Evolutionary conservation across 2,888 invertebrate genomes (phyloP).

Genomic region (Sinohyriopsis cumingii): DNA sequence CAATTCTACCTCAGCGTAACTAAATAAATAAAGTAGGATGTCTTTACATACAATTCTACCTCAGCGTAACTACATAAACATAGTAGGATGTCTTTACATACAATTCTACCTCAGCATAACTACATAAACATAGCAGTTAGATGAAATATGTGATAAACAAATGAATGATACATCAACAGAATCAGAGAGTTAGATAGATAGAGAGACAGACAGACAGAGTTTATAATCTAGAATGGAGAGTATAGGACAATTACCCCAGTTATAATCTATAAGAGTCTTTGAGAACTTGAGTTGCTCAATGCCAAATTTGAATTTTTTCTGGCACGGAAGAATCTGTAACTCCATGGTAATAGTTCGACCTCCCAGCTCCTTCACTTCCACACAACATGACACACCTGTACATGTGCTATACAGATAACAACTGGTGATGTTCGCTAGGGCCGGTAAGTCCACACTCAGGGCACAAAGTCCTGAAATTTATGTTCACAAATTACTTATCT

Average conservation of each 20-base stretch:
- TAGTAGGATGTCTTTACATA: too few relatives aligned
- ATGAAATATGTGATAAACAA: too few relatives aligned
- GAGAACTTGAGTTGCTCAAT: slow-evolving; percentile 21
- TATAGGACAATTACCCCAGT: slow-evolving; percentile 17
- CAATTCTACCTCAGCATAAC: too few relatives aligned
- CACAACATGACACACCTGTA: slow-evolving; percentile 45
- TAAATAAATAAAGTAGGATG: too few relatives aligned
- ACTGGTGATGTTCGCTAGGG: slow-evolving; percentile 18
- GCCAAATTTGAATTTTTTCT: slow-evolving; percentile 10
- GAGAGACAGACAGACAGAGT: too few relatives aligned
- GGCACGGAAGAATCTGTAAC: slow-evolving; percentile 20
- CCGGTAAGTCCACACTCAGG: slow-evolving; percentile 8
- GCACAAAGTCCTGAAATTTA: slow-evolving; percentile 5
- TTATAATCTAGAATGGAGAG: too few relatives aligned
- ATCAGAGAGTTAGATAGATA: too few relatives aligned
- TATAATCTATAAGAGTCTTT: slow-evolving; percentile 12
- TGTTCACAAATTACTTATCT: background rate
- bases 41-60: too few relatives aligned
- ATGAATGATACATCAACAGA: too few relatives aligned
- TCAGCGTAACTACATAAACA: too few relatives aligned
- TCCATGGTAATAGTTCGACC: slow-evolving; percentile 16
- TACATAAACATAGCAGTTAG: too few relatives aligned
- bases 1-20: too few relatives aligned
- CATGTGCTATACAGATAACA: slow-evolving; percentile 36
- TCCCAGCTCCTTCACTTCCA: slow-evolving; percentile 34